These are phyloP conservation scores for Drosophila meridiana DNA, from an alignment of 2,888 invertebrate genomes.

Conservation along the genomic window DNA sequence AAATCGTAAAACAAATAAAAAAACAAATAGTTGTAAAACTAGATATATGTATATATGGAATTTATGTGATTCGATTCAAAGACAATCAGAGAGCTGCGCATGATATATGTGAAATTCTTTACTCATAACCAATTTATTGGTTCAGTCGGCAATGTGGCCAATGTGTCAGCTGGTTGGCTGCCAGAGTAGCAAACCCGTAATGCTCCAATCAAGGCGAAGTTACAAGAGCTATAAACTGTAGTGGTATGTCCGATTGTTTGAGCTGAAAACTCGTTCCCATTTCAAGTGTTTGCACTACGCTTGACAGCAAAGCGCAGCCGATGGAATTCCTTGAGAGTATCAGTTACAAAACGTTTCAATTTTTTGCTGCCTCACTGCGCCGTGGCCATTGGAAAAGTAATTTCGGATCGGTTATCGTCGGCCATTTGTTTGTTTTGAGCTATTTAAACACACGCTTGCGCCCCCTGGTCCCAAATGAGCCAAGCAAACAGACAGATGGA, in stretches of 20 bases:
- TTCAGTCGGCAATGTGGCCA: constrained; percentile 10
- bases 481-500: constrained; percentile 17
- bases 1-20: neutral
- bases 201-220: constrained; percentile 54
- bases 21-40: neutral
- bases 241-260: constrained; percentile 40
- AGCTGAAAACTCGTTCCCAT: constrained; percentile 53
- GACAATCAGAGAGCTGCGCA: neutral
- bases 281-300: constrained; percentile 71
- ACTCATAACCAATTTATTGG: constrained; percentile 35
- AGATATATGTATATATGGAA: constrained; percentile 2
- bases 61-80: constrained; percentile 4
- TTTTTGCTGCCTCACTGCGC: constrained; percentile 72
- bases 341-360: constrained; percentile 77
- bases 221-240: constrained; percentile 38
- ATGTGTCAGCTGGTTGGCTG: constrained; percentile 31
- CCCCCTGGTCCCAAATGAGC: constrained; percentile 50
- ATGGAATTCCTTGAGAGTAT: constrained; percentile 66
- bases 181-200: constrained; percentile 40
- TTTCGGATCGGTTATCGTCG: constrained; percentile 72
- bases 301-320: constrained; percentile 68
- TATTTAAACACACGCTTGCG: constrained; percentile 74
- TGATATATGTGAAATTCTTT: constrained; percentile 18
- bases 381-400: constrained; percentile 60
- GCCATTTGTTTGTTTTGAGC: constrained; percentile 72